phyloP scores from a whole-genome alignment of 2,888 invertebrate genomes.

The Ophonus ardosiacus region DNA sequence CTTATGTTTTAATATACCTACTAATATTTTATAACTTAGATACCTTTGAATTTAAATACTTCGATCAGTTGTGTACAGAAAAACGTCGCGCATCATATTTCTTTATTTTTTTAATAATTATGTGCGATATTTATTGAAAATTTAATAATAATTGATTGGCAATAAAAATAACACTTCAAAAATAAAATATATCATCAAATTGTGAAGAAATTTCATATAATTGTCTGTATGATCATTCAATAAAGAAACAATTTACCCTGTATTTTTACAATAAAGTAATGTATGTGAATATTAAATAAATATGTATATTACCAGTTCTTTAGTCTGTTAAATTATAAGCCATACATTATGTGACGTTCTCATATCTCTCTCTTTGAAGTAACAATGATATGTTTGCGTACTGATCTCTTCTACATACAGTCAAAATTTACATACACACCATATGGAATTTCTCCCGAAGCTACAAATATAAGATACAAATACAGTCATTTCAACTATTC shows the following conservation, averaged over 20 bases:
- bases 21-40: too few species aligned
- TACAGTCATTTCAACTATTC: constrained; percentile 15
- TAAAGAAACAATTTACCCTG: not conserved
- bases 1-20: too few species aligned
- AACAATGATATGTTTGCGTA: not conserved
- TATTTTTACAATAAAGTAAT: not conserved
- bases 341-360: not conserved
- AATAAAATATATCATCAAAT: not conserved
- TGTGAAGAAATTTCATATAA: not conserved
- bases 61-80: too few species aligned
- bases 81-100: too few species aligned
- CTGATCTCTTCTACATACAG: not conserved
- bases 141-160: not conserved
- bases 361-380: not conserved
- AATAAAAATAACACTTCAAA: not conserved
- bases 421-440: constrained; percentile 15
- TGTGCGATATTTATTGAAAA: constrained; percentile 6
- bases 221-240: not conserved
- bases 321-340: not conserved
- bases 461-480: not conserved
- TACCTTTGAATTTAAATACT: too few species aligned
- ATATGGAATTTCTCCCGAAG: constrained; percentile 19
- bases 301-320: not conserved
- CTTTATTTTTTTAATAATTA: not conserved
- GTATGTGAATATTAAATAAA: not conserved